Percentiles rank a stretch among this genome's conserved stretches.
These are phyloP conservation scores for Thryonomys swinderianus DNA, from an alignment of 2,113 vertebrate genomes.

Conservation along the genomic window DNA sequence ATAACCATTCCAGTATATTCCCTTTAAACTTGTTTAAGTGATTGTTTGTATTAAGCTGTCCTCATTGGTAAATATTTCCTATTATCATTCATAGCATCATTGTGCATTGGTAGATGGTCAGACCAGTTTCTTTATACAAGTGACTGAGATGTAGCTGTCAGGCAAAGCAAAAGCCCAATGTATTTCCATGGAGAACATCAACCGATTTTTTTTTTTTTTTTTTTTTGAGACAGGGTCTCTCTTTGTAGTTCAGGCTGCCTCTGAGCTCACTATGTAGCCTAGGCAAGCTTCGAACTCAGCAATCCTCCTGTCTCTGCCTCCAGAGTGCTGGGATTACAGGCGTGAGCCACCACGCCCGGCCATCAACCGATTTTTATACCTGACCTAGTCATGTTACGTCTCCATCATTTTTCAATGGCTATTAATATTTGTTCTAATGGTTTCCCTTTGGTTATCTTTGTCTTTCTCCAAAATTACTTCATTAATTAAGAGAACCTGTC, in stretches of 20 bases:
- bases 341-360: no score
- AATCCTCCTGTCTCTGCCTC: no score
- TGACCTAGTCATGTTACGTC: background rate
- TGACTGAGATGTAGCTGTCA: background rate
- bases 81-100: background rate
- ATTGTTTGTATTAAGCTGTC: background rate
- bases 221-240: no score
- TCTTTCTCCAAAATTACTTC: background rate
- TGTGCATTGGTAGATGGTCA: background rate
- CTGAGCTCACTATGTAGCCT: no score
- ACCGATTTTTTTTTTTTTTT: background rate
- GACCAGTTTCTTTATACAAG: background rate
- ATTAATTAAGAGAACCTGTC: background rate
- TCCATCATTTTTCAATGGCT: background rate
- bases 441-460: background rate
- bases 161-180: background rate
- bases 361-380: background rate
- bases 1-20: background rate
- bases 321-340: no score
- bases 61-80: background rate
- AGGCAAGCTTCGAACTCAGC: no score
- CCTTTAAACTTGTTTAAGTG: background rate
- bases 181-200: background rate
- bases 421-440: background rate
- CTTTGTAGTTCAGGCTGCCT: no score